A percentile compares a stretch with the other conserved stretches of the same genome.
Evolutionary conservation across 1,140 invertebrate species (phyloP).

Genomic region (Belonocnema kinseyi): DNA sequence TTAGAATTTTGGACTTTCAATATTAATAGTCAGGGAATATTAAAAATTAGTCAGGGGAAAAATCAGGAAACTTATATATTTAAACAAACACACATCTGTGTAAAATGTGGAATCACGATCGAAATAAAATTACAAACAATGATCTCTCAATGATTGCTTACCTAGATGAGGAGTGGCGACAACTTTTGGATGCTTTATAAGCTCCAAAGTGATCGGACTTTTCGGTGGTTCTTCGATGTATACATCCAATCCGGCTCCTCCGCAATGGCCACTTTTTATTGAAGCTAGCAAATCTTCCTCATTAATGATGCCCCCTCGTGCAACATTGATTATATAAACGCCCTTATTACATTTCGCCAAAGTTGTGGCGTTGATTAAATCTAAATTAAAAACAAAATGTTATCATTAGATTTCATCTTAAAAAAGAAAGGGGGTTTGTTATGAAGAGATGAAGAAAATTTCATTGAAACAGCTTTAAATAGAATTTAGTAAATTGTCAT

Average conservation of each 20-base stretch:
- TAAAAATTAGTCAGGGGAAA: too few species aligned
- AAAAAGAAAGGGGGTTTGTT: too few species aligned
- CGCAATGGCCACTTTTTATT: constrained; percentile 86
- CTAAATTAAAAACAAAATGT: constrained; percentile 73
- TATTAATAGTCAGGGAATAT: too few species aligned
- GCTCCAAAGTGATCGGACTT: constrained; percentile 80
- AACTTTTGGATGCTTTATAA: constrained; percentile 88
- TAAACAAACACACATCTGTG: too few species aligned
- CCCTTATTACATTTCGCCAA: constrained; percentile 91
- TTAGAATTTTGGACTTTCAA: too few species aligned
- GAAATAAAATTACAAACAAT: too few species aligned
- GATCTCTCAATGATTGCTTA: constrained; percentile 50
- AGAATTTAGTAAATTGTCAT: too few species aligned
- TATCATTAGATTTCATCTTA: neutral
- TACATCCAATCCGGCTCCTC: constrained; percentile 95
- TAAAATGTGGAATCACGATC: too few species aligned
- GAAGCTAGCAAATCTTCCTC: constrained; percentile 85
- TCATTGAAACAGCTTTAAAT: too few species aligned
- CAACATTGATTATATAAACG: constrained; percentile 94
- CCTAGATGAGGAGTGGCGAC: constrained; percentile 95
- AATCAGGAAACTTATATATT: too few species aligned
- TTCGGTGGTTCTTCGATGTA: constrained; percentile 92
- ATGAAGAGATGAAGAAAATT: too few species aligned
- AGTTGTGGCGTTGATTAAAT: constrained; percentile 89
- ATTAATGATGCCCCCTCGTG: constrained; percentile 96